phyloP scores from a whole-genome alignment of 2,797 vertebrate genomes.

The Zonotrichia albicollis region DNA sequence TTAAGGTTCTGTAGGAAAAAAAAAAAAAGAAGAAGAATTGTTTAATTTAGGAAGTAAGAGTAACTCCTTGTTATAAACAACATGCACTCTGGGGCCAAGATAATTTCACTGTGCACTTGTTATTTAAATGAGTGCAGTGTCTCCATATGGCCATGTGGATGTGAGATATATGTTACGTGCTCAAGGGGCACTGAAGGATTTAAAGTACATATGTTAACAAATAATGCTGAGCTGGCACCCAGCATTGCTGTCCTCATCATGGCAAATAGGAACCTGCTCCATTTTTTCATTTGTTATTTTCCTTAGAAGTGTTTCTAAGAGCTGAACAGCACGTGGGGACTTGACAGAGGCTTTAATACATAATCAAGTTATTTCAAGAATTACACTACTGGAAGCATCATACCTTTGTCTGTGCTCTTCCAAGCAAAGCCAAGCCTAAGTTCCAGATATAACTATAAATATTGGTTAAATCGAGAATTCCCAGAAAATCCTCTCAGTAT shows the following conservation, averaged over 20 bases:
- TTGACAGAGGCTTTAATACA: background rate
- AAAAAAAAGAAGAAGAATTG: background rate
- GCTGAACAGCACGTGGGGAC: background rate
- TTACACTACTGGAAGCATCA: background rate
- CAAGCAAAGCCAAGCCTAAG: background rate
- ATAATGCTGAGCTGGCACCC: constrained; percentile 17
- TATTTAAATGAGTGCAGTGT: constrained; percentile 50
- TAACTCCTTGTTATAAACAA: constrained; percentile 22
- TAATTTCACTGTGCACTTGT: constrained; percentile 52
- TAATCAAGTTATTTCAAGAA: constrained; percentile 8
- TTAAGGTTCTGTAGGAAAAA: background rate
- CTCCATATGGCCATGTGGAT: constrained; percentile 51
- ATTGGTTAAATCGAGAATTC: constrained; percentile 27
- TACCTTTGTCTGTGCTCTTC: background rate
- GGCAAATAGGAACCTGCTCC: background rate
- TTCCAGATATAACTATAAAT: background rate
- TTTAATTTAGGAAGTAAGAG: constrained; percentile 9
- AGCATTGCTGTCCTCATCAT: background rate
- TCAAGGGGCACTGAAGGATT: constrained; percentile 43
- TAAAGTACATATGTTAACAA: constrained; percentile 56
- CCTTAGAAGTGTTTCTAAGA: background rate
- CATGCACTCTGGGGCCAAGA: constrained; percentile 24
- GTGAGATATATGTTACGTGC: constrained; percentile 25
- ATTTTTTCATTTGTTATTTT: background rate
- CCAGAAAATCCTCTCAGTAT: constrained; percentile 17